Evolutionary conservation across 2,888 invertebrate species (phyloP), one percentile per base, ranked within the genome.

Genomic region (Helleia helle): DNA sequence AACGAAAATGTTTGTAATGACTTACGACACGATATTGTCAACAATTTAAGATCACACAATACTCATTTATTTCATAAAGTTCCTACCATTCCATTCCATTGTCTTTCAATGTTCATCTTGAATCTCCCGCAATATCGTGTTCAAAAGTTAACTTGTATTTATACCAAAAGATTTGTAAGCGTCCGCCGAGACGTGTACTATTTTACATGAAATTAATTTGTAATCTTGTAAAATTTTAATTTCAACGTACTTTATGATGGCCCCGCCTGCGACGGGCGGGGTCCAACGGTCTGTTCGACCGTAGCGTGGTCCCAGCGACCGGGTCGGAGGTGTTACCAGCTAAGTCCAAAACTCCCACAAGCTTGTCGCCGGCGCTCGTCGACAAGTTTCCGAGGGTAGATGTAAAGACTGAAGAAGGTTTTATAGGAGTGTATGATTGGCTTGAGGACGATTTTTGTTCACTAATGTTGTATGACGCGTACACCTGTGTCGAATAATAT

Each of bases 401-500:
- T 59, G 60, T 59, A 65, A 74, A 75, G 75, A 74, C 75, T 74
- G 73, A 74, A 59, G 59, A 50, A 41, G 43, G 44, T 44, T 46
- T 49, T 59, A 54, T 62, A 60, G 36, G 36, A 24, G 24, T 12
- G 13, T 25, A 49, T 51, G 54, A 55, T 58, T 53, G 54, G 38
- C 29, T 42, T 28, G 42, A 42, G 29, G 41, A 40, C 46, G 38
- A 41, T 42, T 45, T 36, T 40, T 40, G 39, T 31, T 38, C 30
- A 49, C 43, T 50, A 41, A 46, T 46, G 43, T 43, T 41, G 58
- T 53, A 54, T 56, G 74, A 65, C 74, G 65, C 62, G 52, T 54
- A 74, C 77, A 79, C 49, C 81, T 66, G 62, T 72, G 77, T 71
- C 75, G 58, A 67, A 56, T 59, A 62, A 73, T 74, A 80, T 80